phyloP scores from a whole-genome alignment of 2,113 vertebrate genomes.

The Eudyptes chrysolophus region DNA sequence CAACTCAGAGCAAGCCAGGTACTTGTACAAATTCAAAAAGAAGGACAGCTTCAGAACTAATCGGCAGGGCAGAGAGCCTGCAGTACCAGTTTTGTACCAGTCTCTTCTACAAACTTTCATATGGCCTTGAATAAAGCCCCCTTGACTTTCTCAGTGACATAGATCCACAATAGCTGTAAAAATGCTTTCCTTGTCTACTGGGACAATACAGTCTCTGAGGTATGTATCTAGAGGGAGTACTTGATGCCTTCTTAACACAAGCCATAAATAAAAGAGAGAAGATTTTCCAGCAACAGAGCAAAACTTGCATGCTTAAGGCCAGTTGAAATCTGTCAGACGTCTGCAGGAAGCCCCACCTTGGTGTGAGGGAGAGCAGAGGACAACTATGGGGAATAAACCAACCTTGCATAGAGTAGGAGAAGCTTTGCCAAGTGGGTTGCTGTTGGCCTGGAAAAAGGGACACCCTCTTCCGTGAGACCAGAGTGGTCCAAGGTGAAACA shows the following conservation, averaged over 20 bases:
- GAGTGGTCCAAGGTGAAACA: not conserved
- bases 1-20: not conserved
- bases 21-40: not conserved
- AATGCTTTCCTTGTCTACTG: not conserved
- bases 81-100: not conserved
- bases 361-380: not conserved
- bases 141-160: not conserved
- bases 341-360: not conserved
- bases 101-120: not conserved
- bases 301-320: not conserved
- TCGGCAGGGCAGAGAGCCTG: not conserved
- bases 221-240: not conserved
- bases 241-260: not conserved
- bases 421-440: not conserved
- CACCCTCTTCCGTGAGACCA: not conserved
- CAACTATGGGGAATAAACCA: not conserved
- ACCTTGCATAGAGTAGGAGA: not conserved
- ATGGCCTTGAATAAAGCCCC: not conserved
- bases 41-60: not conserved
- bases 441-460: not conserved
- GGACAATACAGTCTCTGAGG: not conserved
- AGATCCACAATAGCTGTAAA: not conserved
- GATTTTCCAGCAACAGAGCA: not conserved
- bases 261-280: not conserved
- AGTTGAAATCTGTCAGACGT: not conserved